A percentile compares a stretch with the other conserved stretches of the same genome.
Conservation (phyloP, 2,113 vertebrate species). For the Lepus timidus region DNA sequence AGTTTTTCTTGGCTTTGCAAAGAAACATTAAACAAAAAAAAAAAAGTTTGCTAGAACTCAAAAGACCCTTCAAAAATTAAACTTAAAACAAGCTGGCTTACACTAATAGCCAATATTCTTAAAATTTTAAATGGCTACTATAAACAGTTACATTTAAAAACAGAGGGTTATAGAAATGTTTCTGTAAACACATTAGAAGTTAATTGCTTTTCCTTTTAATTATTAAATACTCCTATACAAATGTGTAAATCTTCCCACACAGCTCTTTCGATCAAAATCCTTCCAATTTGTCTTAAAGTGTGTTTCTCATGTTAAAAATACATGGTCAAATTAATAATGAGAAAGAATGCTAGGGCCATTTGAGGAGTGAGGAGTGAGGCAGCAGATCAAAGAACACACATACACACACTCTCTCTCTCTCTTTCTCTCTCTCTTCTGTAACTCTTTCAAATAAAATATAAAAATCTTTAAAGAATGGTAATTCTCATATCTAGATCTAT, state of each 20-base stretch:
- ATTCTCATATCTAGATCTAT: not conserved
- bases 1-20: conserved; percentile 63
- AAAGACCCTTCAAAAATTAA: conserved; percentile 26
- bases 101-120: not conserved
- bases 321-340: not conserved
- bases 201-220: conserved; percentile 4
- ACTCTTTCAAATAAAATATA: no score
- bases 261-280: no score
- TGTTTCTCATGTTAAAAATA: conserved; percentile 33
- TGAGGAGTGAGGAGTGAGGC: no score
- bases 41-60: conserved; percentile 31
- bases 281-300: not conserved
- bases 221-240: conserved; percentile 23
- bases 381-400: no score
- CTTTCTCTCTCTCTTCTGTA: no score
- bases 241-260: not conserved
- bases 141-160: not conserved
- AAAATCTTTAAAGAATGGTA: not conserved
- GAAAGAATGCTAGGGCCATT: not conserved
- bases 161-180: not conserved
- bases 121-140: conserved; percentile 35
- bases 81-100: conserved; percentile 32
- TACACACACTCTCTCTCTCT: no score
- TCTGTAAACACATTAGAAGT: conserved; percentile 23
- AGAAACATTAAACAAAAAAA: conserved; percentile 61